Percentiles rank a stretch among this genome's conserved stretches.
Conservation (phyloP, 2,888 invertebrate species). For the Andrena minutula region DNA sequence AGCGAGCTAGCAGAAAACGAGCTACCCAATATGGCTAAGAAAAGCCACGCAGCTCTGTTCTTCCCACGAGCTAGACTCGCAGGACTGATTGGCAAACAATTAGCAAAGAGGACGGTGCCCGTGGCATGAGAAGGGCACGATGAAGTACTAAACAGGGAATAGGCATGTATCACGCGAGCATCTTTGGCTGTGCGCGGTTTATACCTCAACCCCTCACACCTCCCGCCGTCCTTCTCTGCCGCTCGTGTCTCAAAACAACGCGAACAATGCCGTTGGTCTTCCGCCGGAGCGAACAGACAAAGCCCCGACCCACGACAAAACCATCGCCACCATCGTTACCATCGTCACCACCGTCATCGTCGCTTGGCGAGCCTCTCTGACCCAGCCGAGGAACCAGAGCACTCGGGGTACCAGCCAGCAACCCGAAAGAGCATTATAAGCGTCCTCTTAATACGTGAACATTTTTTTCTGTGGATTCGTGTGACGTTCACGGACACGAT, state of each 20-base stretch:
- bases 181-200: slow-evolving; percentile 53
- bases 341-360: slow-evolving; percentile 31
- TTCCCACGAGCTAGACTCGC: slow-evolving; percentile 68
- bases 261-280: slow-evolving; percentile 76
- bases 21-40: slow-evolving; percentile 67
- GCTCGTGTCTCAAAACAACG: slow-evolving; percentile 73
- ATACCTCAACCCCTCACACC: slow-evolving; percentile 27
- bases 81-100: slow-evolving; percentile 74
- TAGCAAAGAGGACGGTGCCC: slow-evolving; percentile 62
- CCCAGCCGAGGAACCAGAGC: slow-evolving; percentile 33
- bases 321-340: slow-evolving; percentile 66
- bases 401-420: slow-evolving; percentile 10
- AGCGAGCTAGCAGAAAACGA: slow-evolving; percentile 44
- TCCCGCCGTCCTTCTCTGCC: slow-evolving; percentile 31
- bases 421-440: slow-evolving; percentile 63
- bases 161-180: slow-evolving; percentile 68
- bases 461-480: slow-evolving; percentile 38
- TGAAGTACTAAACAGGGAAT: slow-evolving; percentile 63
- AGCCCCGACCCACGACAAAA: slow-evolving; percentile 68
- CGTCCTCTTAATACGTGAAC: slow-evolving; percentile 65
- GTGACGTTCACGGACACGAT: slow-evolving; percentile 2
- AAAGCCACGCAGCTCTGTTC: slow-evolving; percentile 56
- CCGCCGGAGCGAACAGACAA: slow-evolving; percentile 72
- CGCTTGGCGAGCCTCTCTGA: slow-evolving; percentile 19
- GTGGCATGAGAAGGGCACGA: slow-evolving; percentile 60